These are phyloP conservation scores for Arnoldichthys spilopterus DNA, from an alignment of 2,797 vertebrate species.

Conservation along the genomic window DNA sequence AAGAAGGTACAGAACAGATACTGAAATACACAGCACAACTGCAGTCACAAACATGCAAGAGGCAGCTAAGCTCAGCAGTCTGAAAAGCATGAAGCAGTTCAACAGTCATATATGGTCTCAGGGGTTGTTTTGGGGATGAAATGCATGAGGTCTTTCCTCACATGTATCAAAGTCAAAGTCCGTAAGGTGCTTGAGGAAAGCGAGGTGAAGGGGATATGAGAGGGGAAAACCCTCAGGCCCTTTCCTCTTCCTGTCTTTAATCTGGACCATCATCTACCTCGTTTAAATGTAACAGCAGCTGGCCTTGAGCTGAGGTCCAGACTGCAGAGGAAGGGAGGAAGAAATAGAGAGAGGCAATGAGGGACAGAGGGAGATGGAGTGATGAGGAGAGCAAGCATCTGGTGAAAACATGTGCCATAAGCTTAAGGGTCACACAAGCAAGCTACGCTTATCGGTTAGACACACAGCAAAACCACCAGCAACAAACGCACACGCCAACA, in stretches of 20 bases:
- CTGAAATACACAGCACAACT: not conserved
- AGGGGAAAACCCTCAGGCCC: conserved; percentile 31
- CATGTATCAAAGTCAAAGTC: conserved; percentile 21
- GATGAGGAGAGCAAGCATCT: conserved; percentile 42
- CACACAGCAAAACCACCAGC: not conserved
- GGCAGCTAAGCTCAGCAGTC: not conserved
- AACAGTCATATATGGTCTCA: conserved; percentile 33
- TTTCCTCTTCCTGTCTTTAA: conserved; percentile 28
- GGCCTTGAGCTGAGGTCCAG: conserved; percentile 63
- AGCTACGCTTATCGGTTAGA: not conserved
- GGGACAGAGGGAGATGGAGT: conserved; percentile 58
- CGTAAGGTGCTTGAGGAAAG: conserved; percentile 10
- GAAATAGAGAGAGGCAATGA: conserved; percentile 65
- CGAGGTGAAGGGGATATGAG: conserved; percentile 33
- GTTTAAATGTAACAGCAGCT: conserved; percentile 59
- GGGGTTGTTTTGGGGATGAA: conserved; percentile 4
- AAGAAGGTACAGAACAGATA: not conserved
- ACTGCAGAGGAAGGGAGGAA: conserved; percentile 59
- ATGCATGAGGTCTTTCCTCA: conserved; percentile 22
- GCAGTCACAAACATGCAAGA: not conserved
- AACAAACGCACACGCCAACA: too few relatives aligned
- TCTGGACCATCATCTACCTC: conserved; percentile 48
- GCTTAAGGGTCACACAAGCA: conserved; percentile 36
- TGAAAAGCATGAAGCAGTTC: conserved; percentile 8
- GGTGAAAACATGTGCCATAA: conserved; percentile 43